Base-by-base conservation (phyloP, 2,888 invertebrate genomes). In the Slavum lentiscoides region DNA sequence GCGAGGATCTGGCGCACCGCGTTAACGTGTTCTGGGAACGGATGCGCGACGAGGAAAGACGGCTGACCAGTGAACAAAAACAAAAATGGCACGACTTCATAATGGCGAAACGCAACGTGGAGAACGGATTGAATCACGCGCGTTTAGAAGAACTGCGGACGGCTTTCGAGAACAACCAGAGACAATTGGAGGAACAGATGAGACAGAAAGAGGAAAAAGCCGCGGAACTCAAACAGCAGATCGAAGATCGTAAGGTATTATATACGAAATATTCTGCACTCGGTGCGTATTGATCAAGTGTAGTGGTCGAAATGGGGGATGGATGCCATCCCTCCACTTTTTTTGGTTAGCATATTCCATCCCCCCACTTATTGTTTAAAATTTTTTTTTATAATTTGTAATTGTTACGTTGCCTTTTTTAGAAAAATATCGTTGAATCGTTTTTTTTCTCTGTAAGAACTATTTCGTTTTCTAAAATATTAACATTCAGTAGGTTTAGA, bases 21-120 rank as follows among this genome's bases (percentile, higher is more conserved):
- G 89, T 89, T 84, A 86, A 87, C 83, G 86, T 86, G 83, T 85
- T 89, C 85, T 89, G 89, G 89, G 86, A 87, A 84, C 86, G 86
- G 83, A 89, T 89, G 84, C 87, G 87, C 70, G 86, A 87, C 77
- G 82, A 82, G 62, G 80, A 82, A 73, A 77, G 58, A 72, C 64
- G 62, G 30, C 66, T 80, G n/a, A 72, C 80, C n/a, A 84, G 84
- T 75, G 83, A 85, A 58, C 83, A 84, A 53, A 84, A 84, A 53
- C 83, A 84, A 77, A 84, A 84, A 77, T 86, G 85, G 86, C 84
- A 84, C 55, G 84, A 85, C 30, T 84, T 84, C 75, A 84, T 86
- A 5, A 74, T 83, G 23, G 85, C 85, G 81, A 86, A 85, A 81
- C 82, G 86, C 68, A 83, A 83, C 69, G 59, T 84, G 19, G 85